Evolutionary conservation across 2,113 vertebrate genomes (phyloP).

Genomic region (Pelobates fuscus): DNA sequence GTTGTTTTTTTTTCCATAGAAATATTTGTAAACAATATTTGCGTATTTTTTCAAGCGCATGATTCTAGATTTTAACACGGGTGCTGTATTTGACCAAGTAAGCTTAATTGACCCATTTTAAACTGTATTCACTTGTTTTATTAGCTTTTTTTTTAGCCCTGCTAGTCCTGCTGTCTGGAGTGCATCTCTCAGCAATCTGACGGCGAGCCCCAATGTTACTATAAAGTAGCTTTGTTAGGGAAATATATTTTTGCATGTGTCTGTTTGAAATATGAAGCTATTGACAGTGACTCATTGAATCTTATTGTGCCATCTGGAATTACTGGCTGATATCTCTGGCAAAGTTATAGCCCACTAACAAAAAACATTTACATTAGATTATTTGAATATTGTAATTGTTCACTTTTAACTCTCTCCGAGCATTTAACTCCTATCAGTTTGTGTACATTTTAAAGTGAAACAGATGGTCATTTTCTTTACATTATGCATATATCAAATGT

Average conservation of each 20-base stretch:
- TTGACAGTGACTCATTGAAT: constrained; percentile 45
- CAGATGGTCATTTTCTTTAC: too few species aligned
- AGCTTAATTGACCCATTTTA: too few species aligned
- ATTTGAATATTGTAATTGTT: constrained; percentile 34
- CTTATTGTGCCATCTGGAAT: constrained; percentile 47
- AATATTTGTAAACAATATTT: too few species aligned
- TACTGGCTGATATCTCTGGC: constrained; percentile 37
- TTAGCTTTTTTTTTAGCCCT: too few species aligned
- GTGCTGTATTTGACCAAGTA: too few species aligned
- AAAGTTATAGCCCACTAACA: constrained; percentile 22
- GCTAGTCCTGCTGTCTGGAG: too few species aligned
- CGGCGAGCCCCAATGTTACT: constrained; percentile 28
- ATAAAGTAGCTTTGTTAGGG: constrained; percentile 41
- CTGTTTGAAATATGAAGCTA: constrained; percentile 39
- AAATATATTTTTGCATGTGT: constrained; percentile 43
- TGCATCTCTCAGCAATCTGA: neutral
- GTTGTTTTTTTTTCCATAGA: too few species aligned
- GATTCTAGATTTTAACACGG: too few species aligned
- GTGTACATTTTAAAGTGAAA: neutral
- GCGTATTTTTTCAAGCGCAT: too few species aligned
- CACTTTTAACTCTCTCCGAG: constrained; percentile 7
- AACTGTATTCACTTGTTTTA: too few species aligned
- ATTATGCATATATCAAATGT: too few species aligned
- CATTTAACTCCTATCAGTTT: neutral
- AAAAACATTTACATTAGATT: constrained; percentile 42